Conservation (phyloP, 2,113 vertebrate species). For the Brachypteracias leptosomus region DNA sequence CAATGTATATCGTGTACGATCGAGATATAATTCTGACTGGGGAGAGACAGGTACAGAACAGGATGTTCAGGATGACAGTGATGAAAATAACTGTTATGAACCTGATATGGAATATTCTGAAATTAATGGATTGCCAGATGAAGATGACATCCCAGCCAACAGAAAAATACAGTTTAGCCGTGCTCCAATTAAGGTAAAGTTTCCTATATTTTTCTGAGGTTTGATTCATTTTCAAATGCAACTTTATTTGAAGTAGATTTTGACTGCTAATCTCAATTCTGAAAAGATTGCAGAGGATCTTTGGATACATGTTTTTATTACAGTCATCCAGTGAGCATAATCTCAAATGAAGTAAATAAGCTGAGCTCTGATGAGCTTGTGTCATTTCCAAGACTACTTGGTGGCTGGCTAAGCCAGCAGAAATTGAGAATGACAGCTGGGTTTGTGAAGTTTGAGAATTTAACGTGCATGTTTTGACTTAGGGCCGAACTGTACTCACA, state of each 20-base stretch:
- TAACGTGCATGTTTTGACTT: background rate
- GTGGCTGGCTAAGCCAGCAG: background rate
- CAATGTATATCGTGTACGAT: conserved; percentile 84
- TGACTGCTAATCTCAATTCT: background rate
- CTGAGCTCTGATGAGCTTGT: background rate
- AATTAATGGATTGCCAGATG: conserved; percentile 88
- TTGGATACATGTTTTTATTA: background rate
- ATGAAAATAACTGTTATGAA: conserved; percentile 87
- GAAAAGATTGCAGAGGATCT: background rate
- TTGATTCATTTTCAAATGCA: background rate
- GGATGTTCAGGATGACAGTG: conserved; percentile 90
- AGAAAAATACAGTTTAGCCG: conserved; percentile 95
- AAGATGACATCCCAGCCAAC: conserved; percentile 86
- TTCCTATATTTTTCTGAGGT: background rate
- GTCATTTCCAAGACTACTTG: background rate
- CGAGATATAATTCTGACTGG: conserved; percentile 87
- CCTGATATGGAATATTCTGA: conserved; percentile 88
- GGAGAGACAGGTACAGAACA: conserved; percentile 90
- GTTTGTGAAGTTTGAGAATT: background rate
- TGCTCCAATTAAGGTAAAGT: conserved; percentile 89
- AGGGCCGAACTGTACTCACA: background rate
- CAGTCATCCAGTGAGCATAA: background rate
- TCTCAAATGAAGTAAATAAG: background rate
- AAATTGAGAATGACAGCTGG: background rate
- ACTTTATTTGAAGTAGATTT: background rate